Evolutionary conservation across 53 echinoderm and acorn worm species (phyloP), one percentile per base, ranked within the genome.

Genomic region (Mesocentrotus franciscanus): DNA sequence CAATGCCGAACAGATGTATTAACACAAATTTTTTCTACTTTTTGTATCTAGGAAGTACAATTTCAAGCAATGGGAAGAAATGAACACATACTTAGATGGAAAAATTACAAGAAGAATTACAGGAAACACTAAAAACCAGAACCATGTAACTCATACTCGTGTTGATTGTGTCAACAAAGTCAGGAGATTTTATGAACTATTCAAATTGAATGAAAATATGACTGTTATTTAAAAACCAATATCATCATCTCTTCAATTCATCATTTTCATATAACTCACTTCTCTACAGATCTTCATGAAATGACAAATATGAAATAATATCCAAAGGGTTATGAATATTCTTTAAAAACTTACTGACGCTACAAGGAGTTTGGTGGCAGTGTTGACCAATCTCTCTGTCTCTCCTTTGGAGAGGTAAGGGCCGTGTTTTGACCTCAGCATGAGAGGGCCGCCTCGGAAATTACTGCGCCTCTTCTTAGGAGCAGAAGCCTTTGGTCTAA

Each of bases 291-390:
- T 68, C 20, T 6, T 8, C 20, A 68, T 68, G 9, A 22, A 68
- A 24, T 7, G 49, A 68, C 24, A 68, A 68, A 68, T 68, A 17
- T 61, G 11, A 61, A 15, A 13, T 4, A 17, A 61, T 15, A 66
- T 70, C 17, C 22, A 20, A 24, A 17, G 22, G 7, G 17, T 70
- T 22, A 20, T 17, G 17, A 1, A 20, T 8, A 1, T 24, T 20
- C 7, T 18, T 18, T 22, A 1, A 32, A 75, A 33, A 98, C 99
- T 97, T 95, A 99, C 99, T 20, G 98, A 96, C 17, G 98, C 97
- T 16, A 99, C 99, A 30, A 99, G 96, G 18, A 99, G 96, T 94
- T 96, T 97, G 42, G 99, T 99, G 42, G 99, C 99, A 92, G 97
- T 97, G 81, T 98, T 97, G 33, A 98, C 96, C 39, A 99, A 90